phyloP scores from a whole-genome alignment of 2,888 invertebrate species.

The Rhyacophila evoluta region DNA sequence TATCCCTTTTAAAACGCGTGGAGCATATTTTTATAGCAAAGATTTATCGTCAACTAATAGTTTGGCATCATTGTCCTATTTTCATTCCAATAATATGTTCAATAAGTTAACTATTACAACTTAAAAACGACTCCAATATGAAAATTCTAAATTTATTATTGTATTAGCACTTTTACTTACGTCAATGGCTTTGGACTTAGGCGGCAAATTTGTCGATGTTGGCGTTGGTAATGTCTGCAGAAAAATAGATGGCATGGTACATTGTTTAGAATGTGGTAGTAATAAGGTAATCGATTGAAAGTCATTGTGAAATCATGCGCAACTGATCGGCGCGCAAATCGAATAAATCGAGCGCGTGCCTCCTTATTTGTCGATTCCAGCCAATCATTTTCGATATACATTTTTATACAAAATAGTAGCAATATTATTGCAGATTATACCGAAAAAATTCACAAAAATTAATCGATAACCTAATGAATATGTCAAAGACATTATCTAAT shows the following conservation, averaged over 20 bases:
- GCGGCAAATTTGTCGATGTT: neutral
- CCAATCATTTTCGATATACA: neutral
- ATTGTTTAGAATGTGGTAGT: conserved; percentile 2
- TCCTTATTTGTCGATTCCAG: conserved; percentile 2
- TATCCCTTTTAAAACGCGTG: too few relatives aligned
- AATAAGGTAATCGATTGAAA: conserved; percentile 14
- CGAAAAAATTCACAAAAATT: too few relatives aligned
- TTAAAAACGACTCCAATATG: too few relatives aligned
- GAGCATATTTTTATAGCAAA: too few relatives aligned
- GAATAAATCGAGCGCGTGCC: conserved; percentile 18
- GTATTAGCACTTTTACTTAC: too few relatives aligned
- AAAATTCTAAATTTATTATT: too few relatives aligned
- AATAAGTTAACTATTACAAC: too few relatives aligned
- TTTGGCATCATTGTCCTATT: too few relatives aligned
- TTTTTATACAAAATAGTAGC: neutral
- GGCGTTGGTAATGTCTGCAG: neutral
- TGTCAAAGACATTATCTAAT: too few relatives aligned
- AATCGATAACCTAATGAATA: too few relatives aligned
- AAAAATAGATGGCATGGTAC: neutral
- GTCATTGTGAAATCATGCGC: conserved; percentile 9
- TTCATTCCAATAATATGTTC: too few relatives aligned
- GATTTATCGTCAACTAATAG: too few relatives aligned
- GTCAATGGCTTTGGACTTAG: neutral
- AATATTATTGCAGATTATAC: neutral
- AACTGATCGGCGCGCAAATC: neutral